phyloP scores from a whole-genome alignment of 2,888 invertebrate genomes.

The Erannis defoliaria region DNA sequence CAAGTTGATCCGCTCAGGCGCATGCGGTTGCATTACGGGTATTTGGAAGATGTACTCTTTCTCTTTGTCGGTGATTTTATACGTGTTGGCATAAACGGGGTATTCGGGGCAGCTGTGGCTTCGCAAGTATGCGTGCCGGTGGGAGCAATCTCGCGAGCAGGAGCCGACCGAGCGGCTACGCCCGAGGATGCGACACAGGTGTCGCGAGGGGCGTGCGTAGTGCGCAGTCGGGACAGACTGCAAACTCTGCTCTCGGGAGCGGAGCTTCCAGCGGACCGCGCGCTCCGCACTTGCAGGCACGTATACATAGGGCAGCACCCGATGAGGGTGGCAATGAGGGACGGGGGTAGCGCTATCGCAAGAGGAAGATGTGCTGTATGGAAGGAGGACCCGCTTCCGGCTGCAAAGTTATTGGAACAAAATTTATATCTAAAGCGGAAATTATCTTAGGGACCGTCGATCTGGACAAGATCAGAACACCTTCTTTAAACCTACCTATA shows the following conservation, averaged over 20 bases:
- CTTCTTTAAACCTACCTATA: background rate
- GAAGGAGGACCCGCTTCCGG: constrained; percentile 69
- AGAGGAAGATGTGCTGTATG: constrained; percentile 71
- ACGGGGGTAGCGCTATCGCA: constrained; percentile 73
- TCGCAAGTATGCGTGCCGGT: constrained; percentile 63
- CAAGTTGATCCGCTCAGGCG: constrained; percentile 12
- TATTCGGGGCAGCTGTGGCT: constrained; percentile 74
- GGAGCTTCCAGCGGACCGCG: constrained; percentile 58
- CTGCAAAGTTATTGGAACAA: constrained; percentile 66
- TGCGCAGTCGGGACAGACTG: constrained; percentile 39
- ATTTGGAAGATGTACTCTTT: constrained; percentile 66
- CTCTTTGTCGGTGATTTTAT: constrained; percentile 66
- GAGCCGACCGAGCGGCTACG: constrained; percentile 73
- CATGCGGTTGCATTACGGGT: constrained; percentile 34
- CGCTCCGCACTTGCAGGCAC: constrained; percentile 62
- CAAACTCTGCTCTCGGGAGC: constrained; percentile 19
- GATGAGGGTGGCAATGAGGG: constrained; percentile 50
- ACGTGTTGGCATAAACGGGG: constrained; percentile 61
- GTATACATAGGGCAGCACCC: constrained; percentile 61
- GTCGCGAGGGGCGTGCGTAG: constrained; percentile 59
- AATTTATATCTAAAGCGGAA: constrained; percentile 1
- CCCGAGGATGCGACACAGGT: constrained; percentile 61
- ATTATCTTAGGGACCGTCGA: background rate
- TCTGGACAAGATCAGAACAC: background rate
- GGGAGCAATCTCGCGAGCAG: constrained; percentile 57